Percentiles rank a stretch among this genome's conserved stretches.
Conservation (phyloP, 2,888 invertebrate genomes). For the Microctonus aethiopoides region DNA sequence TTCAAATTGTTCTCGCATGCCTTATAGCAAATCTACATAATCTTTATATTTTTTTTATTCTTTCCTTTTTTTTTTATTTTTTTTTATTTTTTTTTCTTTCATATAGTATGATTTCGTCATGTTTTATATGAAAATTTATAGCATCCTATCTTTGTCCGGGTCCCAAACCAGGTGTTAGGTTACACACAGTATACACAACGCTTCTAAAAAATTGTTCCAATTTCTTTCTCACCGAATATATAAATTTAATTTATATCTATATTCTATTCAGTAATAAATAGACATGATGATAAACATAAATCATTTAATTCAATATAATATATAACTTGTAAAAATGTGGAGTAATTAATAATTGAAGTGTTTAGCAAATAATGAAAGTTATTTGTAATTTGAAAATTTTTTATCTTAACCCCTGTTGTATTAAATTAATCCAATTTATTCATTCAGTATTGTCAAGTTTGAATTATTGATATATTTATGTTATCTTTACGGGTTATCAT, state of each 20-base stretch:
- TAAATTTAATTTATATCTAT: background rate
- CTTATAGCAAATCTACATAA: background rate
- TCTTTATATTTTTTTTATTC: background rate
- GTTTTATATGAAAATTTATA: conserved; percentile 38
- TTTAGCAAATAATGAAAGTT: too few species aligned
- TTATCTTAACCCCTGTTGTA: too few species aligned
- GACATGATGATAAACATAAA: too few species aligned
- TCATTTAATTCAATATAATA: too few species aligned
- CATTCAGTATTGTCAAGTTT: too few species aligned
- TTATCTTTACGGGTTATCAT: too few species aligned
- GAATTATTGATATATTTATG: too few species aligned
- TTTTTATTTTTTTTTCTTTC: conserved; percentile 6
- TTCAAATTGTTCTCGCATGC: background rate
- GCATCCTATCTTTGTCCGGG: conserved; percentile 45
- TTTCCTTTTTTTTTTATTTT: background rate
- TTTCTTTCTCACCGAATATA: background rate
- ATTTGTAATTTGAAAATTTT: too few species aligned
- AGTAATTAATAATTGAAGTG: too few species aligned
- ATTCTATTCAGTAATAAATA: too few species aligned
- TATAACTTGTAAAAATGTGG: too few species aligned
- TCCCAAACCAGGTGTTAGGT: conserved; percentile 42
- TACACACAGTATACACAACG: background rate
- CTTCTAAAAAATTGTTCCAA: background rate
- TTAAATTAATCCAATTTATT: too few species aligned
- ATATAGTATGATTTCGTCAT: conserved; percentile 31